phyloP scores from a whole-genome alignment of 2,888 invertebrate species.

The Hypselothyrea guttata region DNA sequence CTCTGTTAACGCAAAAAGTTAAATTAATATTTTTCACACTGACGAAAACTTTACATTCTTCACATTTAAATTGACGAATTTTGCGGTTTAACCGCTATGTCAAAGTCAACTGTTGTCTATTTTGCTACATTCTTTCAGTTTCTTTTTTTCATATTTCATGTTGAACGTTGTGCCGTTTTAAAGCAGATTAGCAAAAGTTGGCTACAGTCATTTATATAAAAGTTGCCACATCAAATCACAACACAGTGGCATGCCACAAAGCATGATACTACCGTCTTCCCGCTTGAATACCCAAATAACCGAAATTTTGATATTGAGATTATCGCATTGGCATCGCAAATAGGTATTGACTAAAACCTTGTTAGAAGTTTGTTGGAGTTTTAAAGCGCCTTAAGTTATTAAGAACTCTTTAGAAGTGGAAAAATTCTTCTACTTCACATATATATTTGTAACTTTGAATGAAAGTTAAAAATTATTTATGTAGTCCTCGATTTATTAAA shows the following conservation, averaged over 20 bases:
- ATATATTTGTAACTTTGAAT: no score
- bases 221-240: constrained; percentile 41
- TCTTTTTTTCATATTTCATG: constrained; percentile 34
- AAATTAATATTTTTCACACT: constrained; percentile 74
- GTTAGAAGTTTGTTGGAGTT: neutral
- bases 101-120: constrained; percentile 68
- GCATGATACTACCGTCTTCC: neutral
- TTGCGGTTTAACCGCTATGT: constrained; percentile 60
- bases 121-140: constrained; percentile 38
- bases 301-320: constrained; percentile 39
- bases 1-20: constrained; percentile 69
- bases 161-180: constrained; percentile 30
- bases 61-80: constrained; percentile 70
- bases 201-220: constrained; percentile 66
- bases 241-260: constrained; percentile 18
- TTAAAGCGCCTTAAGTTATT: neutral
- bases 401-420: no score
- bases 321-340: constrained; percentile 44
- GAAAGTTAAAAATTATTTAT: no score
- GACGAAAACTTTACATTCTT: constrained; percentile 28
- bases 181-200: constrained; percentile 72
- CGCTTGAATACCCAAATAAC: constrained; percentile 1
- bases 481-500: no score
- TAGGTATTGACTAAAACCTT: constrained; percentile 17
- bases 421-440: no score